Conservation (phyloP, 2,113 vertebrate genomes). For the Axis porcinus region DNA sequence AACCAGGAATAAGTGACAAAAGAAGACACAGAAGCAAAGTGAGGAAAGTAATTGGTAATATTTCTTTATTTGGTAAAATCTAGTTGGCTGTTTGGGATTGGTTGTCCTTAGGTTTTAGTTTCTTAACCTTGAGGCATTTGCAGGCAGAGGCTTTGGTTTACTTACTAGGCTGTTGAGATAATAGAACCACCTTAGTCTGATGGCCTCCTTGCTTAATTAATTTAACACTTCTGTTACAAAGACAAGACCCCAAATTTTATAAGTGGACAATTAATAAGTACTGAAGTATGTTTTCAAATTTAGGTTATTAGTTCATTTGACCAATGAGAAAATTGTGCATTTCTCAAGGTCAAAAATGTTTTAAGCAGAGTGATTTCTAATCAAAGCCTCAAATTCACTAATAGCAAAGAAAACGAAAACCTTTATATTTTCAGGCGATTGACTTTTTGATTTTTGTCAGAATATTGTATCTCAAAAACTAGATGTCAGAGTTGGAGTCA, state of each 20-base stretch:
- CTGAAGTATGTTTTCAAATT: not conserved
- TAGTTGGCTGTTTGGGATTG: not conserved
- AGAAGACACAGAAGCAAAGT: not conserved
- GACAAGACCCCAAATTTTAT: not conserved
- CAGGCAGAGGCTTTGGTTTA: not conserved
- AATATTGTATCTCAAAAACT: constrained; percentile 19
- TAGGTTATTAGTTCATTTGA: not conserved
- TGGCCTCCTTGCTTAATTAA: not conserved
- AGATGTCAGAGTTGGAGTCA: not conserved
- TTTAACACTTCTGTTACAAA: not conserved
- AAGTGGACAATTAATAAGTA: not conserved
- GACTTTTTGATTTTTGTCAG: not conserved
- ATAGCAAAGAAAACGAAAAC: not conserved
- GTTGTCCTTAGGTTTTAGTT: not conserved
- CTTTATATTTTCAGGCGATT: not conserved
- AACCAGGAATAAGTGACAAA: not conserved
- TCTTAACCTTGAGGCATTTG: not conserved
- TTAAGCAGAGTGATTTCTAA: not conserved
- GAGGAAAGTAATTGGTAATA: not conserved
- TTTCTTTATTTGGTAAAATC: not conserved
- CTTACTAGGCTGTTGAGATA: not conserved
- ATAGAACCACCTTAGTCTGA: not conserved
- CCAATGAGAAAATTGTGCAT: not conserved
- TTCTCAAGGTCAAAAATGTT: constrained; percentile 22
- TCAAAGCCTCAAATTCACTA: not conserved